Evolutionary conservation across 2,797 vertebrate species (phyloP), one percentile per base, ranked within the genome.

Genomic region (Sebastes dallii): DNA sequence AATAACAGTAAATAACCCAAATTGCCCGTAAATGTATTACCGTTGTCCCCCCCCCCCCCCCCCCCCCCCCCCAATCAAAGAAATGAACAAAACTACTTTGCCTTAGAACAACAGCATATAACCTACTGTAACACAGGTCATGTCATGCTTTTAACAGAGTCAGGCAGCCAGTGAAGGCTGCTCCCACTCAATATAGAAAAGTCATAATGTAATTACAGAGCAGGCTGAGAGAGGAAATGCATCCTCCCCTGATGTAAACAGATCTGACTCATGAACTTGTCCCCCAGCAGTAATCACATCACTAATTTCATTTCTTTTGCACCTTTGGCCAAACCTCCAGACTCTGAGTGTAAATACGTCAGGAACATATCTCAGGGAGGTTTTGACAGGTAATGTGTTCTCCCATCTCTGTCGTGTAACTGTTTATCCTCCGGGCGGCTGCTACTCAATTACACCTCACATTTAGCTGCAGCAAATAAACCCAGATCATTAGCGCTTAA

Each of bases 231-330:
- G 80, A 88, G 88, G 86, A 89, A 91, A 88, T 79, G 87, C 81
- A 78, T 81, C 81, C 32, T 71, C 70, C 46, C 66, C 79, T 76
- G 78, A 89, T 85, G 86, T 91, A 84, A 93, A 90, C 85, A 74
- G 83, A 89, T 89, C 90, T 83, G 91, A 93, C 89, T 92, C 83
- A 66, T 81, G 84, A 88, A 90, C 86, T 72, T 79, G 81, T 89
- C 81, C 81, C 30, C 39, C 68, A 59, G 77, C 90, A 79, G 76
- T 89, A 92, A 93, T 91, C 89, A 72, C 74, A 82, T 90, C 84
- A 83, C 27, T 86, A 77, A 93, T 91, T 89, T 56, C 69, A 93
- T 94, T 93, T 88, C 29, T 74, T 75, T 85, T 76, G 64, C 92
- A 91, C 89, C 90, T 87, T 84, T 73, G 84, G 85, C 74, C 78